Percentiles rank a stretch among this genome's conserved stretches.
Conservation (phyloP, 2,888 invertebrate genomes). For the Stenichneumon culpator region DNA sequence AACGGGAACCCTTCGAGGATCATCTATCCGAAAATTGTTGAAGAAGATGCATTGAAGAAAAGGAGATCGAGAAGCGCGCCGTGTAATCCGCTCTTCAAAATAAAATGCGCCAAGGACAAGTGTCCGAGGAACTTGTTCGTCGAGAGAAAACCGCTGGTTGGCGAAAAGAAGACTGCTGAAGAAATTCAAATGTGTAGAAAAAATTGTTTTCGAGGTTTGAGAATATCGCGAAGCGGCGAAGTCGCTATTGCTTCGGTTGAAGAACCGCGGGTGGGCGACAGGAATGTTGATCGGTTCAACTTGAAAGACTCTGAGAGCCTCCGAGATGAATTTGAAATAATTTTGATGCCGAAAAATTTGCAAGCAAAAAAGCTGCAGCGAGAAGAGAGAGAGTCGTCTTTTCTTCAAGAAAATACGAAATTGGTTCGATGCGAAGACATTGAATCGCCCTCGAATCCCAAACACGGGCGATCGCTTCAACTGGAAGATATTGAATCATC, state of each 20-base stretch:
- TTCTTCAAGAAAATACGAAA: constrained; percentile 1
- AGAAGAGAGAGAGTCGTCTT: background rate
- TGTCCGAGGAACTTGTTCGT: constrained; percentile 49
- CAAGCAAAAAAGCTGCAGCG: background rate
- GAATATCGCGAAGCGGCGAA: constrained; percentile 58
- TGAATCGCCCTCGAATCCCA: background rate
- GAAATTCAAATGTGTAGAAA: constrained; percentile 31
- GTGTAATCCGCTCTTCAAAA: constrained; percentile 61
- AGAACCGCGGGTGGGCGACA: constrained; percentile 20
- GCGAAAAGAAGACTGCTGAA: constrained; percentile 17
- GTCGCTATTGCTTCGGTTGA: constrained; percentile 42
- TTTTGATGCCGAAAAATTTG: background rate
- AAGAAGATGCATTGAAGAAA: constrained; percentile 7
- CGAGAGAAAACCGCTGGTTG: constrained; percentile 5
- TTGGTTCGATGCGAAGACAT: background rate
- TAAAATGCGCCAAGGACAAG: constrained; percentile 62
- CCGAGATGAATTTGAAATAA: background rate
- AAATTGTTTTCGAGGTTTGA: constrained; percentile 11
- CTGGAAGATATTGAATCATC: background rate
- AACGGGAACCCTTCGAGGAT: background rate
- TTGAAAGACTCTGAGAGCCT: background rate
- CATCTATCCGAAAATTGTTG: background rate
- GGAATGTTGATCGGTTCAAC: constrained; percentile 17
- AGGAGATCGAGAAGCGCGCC: constrained; percentile 64
- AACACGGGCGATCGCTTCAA: background rate